phyloP scores from a whole-genome alignment of 2,888 invertebrate genomes.

The Dinocampus coccinellae region DNA sequence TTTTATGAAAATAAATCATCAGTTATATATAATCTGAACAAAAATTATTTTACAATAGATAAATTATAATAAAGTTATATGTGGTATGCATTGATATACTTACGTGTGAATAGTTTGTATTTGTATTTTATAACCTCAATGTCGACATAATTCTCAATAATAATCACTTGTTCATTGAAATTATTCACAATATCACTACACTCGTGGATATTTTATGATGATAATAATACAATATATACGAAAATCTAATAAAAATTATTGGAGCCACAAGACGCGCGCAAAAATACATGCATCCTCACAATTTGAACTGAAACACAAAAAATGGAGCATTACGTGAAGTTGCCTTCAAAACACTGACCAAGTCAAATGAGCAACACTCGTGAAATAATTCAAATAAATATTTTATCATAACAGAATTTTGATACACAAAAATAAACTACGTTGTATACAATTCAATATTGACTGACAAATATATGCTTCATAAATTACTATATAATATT shows the following conservation, averaged over 20 bases:
- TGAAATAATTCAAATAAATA: background rate
- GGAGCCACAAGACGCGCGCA: background rate
- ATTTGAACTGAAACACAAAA: too few relatives aligned
- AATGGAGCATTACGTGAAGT: too few relatives aligned
- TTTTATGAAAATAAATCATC: background rate
- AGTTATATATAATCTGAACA: background rate
- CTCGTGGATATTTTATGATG: background rate
- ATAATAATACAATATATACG: background rate
- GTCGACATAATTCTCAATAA: background rate
- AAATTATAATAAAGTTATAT: background rate
- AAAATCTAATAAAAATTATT: background rate
- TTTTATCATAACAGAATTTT: background rate
- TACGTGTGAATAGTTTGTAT: background rate
- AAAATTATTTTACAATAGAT: background rate
- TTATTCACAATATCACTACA: background rate
- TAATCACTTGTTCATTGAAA: background rate
- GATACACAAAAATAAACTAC: too few relatives aligned
- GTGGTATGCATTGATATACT: background rate
- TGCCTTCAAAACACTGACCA: too few relatives aligned
- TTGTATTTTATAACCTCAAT: background rate
- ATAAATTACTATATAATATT: too few relatives aligned
- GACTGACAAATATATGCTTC: too few relatives aligned
- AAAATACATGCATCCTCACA: too few relatives aligned
- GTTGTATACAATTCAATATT: too few relatives aligned
- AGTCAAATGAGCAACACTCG: background rate